Evolutionary conservation across 1,140 invertebrate genomes (phyloP).

Genomic region (Papilio dardanus): DNA sequence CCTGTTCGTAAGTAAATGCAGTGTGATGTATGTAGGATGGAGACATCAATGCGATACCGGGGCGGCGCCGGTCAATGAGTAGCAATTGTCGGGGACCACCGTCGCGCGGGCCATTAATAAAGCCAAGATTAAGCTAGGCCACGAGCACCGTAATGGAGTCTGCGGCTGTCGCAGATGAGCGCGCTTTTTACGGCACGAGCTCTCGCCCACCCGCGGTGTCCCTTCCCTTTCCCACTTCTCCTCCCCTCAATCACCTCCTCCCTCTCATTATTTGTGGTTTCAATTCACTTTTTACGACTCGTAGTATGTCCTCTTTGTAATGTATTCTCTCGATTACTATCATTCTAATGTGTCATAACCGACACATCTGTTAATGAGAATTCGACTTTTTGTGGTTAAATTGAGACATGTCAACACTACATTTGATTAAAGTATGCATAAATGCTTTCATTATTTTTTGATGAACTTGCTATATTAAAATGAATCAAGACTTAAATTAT

Average conservation of each 20-base stretch:
- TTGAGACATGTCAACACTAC: conserved; percentile 1
- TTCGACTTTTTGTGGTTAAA: conserved; percentile 12
- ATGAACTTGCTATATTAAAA: neutral
- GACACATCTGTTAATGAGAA: conserved; percentile 15
- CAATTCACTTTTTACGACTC: conserved; percentile 77
- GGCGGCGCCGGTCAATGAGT: conserved; percentile 43
- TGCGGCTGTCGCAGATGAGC: conserved; percentile 70
- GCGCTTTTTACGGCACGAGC: conserved; percentile 78
- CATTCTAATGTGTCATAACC: conserved; percentile 29
- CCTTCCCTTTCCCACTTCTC: conserved; percentile 47
- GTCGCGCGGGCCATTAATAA: conserved; percentile 70
- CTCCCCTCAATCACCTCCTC: conserved; percentile 38
- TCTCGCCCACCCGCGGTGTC: conserved; percentile 73
- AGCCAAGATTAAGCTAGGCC: conserved; percentile 69
- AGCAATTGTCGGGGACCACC: conserved; percentile 55
- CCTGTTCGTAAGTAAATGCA: neutral
- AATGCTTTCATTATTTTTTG: neutral
- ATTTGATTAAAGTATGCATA: neutral
- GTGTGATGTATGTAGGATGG: conserved; percentile 39
- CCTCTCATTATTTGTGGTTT: conserved; percentile 78
- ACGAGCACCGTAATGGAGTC: conserved; percentile 64
- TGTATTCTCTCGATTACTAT: conserved; percentile 57
- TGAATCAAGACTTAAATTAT: neutral
- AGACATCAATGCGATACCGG: conserved; percentile 51
- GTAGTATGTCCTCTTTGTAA: conserved; percentile 54